Evolutionary conservation across 2,113 vertebrate genomes (phyloP), one percentile per base, ranked within the genome.

Genomic region (Equus quagga): DNA sequence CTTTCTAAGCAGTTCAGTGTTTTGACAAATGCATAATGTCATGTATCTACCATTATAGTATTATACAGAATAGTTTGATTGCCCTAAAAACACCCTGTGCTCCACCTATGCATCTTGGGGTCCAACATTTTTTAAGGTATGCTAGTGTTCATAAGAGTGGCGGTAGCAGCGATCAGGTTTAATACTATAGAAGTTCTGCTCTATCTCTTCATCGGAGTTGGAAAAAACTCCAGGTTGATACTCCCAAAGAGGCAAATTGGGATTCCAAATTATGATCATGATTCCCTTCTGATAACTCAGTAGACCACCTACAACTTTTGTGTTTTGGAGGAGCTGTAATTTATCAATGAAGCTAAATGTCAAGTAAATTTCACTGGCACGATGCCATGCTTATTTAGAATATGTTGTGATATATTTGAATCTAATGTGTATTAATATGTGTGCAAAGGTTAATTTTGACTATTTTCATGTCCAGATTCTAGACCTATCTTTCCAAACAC

Each of bases 361-460:
- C 60, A 88, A 92, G 73, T 65, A 90, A 84, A 41, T 81, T 94
- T 91, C n/a, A 81, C 44, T 89, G 33, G 72, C 96, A 58, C 4
- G 10, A 19, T 83, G 28, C 26, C 21, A 10, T 79, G 60, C 49
- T 95, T 94, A 49, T 89, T 97, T 96, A 83, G 28, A 83, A 58
- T 76, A 67, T 94, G 72, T 87, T 96, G 76, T 90, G 91, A 87
- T 76, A 60, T 92, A 78, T 97, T 97, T 94, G 26, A 96, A 65
- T 93, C 41, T 89, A 94, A 94, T 86, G 41, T 79, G 75, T 92
- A 80, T 72, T 91, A 62, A 87, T 94, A 89, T 79, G 54, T 60
- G 36, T 46, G 24, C 24, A 97, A 94, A 95, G 94, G 80, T 95
- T 97, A 81, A 62, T 97, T 98, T 95, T 73, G 91, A 96, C 36